Conservation (phyloP, 2,797 vertebrate genomes). For the Pogoniulus pusillus region DNA sequence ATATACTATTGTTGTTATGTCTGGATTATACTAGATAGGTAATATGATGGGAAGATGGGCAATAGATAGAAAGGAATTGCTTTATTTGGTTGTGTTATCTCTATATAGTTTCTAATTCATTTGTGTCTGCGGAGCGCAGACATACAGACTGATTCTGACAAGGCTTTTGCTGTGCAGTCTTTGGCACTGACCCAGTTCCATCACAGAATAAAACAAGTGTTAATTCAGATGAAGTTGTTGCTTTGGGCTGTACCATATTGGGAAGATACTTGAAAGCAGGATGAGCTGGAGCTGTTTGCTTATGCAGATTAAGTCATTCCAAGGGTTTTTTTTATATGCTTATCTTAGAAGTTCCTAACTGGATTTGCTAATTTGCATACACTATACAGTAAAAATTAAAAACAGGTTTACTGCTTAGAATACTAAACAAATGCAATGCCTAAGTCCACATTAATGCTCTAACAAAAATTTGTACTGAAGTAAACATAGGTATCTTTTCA, state of each 20-base stretch:
- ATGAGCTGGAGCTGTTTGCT: neutral
- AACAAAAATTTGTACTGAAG: neutral
- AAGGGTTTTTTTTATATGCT: neutral
- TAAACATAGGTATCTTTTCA: neutral
- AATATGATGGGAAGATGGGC: too few relatives aligned
- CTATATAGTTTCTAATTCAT: neutral
- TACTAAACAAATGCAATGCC: neutral
- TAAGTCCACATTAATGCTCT: neutral
- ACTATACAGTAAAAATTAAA: neutral
- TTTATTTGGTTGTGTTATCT: neutral
- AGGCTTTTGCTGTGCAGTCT: neutral
- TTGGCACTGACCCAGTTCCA: neutral
- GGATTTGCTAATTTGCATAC: neutral
- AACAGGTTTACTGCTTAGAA: neutral
- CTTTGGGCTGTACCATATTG: neutral
- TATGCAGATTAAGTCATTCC: neutral
- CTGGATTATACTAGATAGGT: neutral
- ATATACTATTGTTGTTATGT: neutral
- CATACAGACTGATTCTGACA: neutral
- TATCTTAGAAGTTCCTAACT: neutral
- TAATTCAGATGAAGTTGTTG: neutral
- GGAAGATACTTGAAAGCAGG: neutral
- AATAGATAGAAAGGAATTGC: neutral
- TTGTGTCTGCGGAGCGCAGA: neutral
- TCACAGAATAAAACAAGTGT: neutral